A percentile compares a stretch with the other conserved stretches of the same genome.
These are phyloP conservation scores for Alcedo quadribrachys DNA, from an alignment of 2,797 vertebrate genomes.

Conservation along the genomic window DNA sequence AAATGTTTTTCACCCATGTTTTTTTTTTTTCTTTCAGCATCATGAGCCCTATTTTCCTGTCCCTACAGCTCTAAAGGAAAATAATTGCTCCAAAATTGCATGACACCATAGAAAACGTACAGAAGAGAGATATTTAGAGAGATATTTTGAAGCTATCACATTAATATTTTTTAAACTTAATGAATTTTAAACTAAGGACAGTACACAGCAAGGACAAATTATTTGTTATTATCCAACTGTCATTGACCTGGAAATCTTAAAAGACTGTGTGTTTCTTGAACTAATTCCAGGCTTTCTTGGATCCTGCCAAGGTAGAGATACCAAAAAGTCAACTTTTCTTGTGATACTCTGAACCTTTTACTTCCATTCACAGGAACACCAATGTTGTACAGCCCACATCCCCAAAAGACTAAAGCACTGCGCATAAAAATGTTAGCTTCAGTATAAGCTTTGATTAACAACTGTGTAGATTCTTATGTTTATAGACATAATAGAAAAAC, in stretches of 20 bases:
- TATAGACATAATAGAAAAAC: slow-evolving; percentile 3
- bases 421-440: background rate
- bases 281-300: background rate
- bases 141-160: background rate
- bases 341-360: background rate
- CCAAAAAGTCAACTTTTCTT: background rate
- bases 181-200: background rate
- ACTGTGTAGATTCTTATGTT: background rate
- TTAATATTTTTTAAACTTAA: background rate
- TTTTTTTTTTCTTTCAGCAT: background rate
- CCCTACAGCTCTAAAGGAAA: background rate
- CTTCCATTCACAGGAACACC: slow-evolving; percentile 1
- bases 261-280: background rate
- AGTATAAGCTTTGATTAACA: background rate
- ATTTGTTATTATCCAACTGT: background rate
- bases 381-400: background rate
- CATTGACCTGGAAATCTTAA: background rate
- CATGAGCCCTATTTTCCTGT: background rate
- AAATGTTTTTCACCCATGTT: background rate
- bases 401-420: background rate
- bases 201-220: background rate
- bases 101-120: background rate
- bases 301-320: background rate
- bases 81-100: background rate
- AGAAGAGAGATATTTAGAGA: background rate